Evolutionary conservation across 2,113 vertebrate genomes (phyloP).

Genomic region (Holacanthus passer): DNA sequence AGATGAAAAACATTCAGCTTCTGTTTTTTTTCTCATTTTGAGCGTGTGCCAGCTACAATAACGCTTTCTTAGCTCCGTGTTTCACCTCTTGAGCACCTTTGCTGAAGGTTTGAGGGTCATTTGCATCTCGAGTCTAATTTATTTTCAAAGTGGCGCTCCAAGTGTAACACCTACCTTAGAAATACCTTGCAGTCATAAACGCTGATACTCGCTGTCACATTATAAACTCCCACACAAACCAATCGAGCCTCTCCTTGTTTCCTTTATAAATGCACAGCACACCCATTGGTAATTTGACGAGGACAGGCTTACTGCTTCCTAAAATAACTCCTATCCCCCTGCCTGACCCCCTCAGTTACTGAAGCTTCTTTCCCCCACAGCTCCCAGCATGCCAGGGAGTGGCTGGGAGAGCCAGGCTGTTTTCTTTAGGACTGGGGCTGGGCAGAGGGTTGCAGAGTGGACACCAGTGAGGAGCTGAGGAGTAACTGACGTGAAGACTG

Average conservation of each 20-base stretch:
- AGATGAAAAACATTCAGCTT: conserved; percentile 11
- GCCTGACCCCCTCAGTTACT: conserved; percentile 48
- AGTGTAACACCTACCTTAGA: conserved; percentile 65
- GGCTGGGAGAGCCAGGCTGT: conserved; percentile 41
- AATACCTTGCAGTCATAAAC: conserved; percentile 69
- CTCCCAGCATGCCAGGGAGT: conserved; percentile 65
- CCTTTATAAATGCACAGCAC: conserved; percentile 48
- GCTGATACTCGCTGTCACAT: conserved; percentile 20
- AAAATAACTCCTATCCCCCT: conserved; percentile 85
- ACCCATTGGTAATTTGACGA: conserved; percentile 83
- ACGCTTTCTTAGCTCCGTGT: conserved; percentile 31
- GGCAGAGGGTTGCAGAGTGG: conserved; percentile 33
- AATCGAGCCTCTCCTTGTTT: conserved; percentile 33
- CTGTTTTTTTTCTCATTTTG: conserved; percentile 36
- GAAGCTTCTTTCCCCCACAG: conserved; percentile 30
- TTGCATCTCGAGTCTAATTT: conserved; percentile 68
- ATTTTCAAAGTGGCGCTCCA: conserved; percentile 63
- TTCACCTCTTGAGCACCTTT: conserved; percentile 23
- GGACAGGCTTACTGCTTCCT: conserved; percentile 72
- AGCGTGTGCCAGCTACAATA: conserved; percentile 37
- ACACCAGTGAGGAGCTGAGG: conserved; percentile 20
- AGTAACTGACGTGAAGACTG: conserved; percentile 22
- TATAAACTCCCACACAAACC: conserved; percentile 24
- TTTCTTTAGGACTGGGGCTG: conserved; percentile 33
- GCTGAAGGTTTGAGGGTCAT: conserved; percentile 47